phyloP scores from a whole-genome alignment of 2,113 vertebrate genomes.

The Guaruba guarouba region DNA sequence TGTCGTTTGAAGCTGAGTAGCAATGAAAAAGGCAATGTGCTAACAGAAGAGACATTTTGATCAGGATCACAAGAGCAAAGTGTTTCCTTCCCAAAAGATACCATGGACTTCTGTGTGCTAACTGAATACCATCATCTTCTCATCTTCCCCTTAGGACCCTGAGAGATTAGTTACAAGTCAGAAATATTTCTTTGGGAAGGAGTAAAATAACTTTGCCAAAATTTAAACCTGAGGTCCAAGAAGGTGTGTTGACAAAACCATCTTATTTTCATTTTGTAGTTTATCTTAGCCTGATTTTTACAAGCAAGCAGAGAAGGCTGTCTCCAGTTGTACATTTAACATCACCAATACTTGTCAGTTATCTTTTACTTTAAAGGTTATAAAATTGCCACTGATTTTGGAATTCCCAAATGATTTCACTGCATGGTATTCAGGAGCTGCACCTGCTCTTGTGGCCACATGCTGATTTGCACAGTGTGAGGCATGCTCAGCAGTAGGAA shows the following conservation, averaged over 20 bases:
- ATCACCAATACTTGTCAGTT: not conserved
- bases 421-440: not conserved
- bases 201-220: not conserved
- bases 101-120: not conserved
- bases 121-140: not conserved
- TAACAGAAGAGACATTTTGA: not conserved
- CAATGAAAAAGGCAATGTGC: not conserved
- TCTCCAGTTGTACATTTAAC: not conserved
- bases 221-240: not conserved
- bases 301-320: not conserved
- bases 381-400: not conserved
- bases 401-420: not conserved
- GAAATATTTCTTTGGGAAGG: not conserved
- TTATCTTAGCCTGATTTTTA: slow-evolving; percentile 6
- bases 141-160: not conserved
- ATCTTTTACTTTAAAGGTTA: slow-evolving; percentile 5
- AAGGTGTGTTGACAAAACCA: not conserved
- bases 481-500: not conserved
- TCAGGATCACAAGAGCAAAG: not conserved
- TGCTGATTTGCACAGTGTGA: not conserved
- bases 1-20: not conserved
- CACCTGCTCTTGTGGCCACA: not conserved
- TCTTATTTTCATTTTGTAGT: not conserved
- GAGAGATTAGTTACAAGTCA: not conserved
- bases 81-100: not conserved